Evolutionary conservation across 2,888 invertebrate genomes (phyloP), one percentile per base, ranked within the genome.

Genomic region (Calameuta filiformis): DNA sequence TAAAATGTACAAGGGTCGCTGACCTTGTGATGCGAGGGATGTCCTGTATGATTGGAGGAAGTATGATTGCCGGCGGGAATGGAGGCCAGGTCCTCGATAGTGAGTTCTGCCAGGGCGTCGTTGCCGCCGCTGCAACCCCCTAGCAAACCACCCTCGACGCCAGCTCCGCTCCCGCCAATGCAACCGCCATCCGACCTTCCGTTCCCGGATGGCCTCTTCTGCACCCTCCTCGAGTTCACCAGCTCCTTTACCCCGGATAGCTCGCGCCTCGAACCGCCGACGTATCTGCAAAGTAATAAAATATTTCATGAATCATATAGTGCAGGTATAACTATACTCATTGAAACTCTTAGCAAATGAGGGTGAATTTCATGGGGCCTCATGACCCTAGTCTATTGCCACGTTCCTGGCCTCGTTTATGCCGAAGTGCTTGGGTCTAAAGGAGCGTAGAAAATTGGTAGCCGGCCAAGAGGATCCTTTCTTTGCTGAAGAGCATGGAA

Each of bases 1-100:
- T 56, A 56, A 56, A 56, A 56, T 9, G 9, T 23, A 2, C 9
- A 56, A 71, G 30, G 71, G 34, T 33, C 30, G 40, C 83, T 82
- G 78, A 90, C 90, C 90, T 90, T 90, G 85, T 90, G 90, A 86
- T 90, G 90, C 83, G 90, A 89, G 81, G 90, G 87, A 87, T 90
- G 90, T 83, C 88, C 88, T 79, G 87, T 85, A 82, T 89, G 89
- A 88, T 89, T 90, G 79, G 88, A 84, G 40, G 77, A 77, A 80
- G 85, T 85, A 83, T 90, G 90, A 86, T 89, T 90, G 85, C 89
- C 89, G 81, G 88, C 89, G 83, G 90, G 90, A 85, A 90, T 89
- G 81, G 90, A 90, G 84, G 90, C 90, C 91, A 90, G 90, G 87
- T 90, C 90, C 90, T 90, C 90, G 86, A 90, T 89, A 76, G 90